phyloP scores from a whole-genome alignment of 1,140 invertebrate species.

The Halictus rubicundus region DNA sequence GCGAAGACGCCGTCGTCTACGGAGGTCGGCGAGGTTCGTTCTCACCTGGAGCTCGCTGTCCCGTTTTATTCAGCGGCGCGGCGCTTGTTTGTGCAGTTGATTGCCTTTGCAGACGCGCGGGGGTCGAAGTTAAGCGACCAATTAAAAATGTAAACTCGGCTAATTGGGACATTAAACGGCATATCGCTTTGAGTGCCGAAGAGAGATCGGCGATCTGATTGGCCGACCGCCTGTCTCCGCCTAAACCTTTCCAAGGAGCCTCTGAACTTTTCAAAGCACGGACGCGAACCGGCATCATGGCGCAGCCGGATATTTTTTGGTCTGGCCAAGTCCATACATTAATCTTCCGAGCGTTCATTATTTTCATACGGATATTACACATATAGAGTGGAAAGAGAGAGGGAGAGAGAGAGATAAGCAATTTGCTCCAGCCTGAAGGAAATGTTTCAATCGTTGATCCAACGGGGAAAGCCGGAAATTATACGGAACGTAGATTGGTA shows the following conservation, averaged over 20 bases:
- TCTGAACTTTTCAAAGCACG: no score
- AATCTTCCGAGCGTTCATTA: background rate
- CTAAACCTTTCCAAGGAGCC: background rate
- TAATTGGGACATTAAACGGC: conserved; percentile 60
- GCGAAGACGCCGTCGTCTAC: background rate
- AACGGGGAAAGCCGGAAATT: no score
- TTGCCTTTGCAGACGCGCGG: conserved; percentile 41
- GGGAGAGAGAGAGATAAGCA: no score
- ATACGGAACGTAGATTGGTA: no score
- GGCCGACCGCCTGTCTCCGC: background rate
- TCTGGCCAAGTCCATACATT: background rate
- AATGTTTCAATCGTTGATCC: no score
- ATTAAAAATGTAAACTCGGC: conserved; percentile 65
- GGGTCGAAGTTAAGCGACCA: conserved; percentile 57
- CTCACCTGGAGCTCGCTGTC: conserved; percentile 12
- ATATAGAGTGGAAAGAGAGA: no score
- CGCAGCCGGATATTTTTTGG: background rate
- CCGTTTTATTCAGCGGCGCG: conserved; percentile 47
- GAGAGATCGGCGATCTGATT: conserved; percentile 32
- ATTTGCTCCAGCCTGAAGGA: no score
- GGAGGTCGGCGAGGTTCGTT: conserved; percentile 31
- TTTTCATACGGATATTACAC: no score
- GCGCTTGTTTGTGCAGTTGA: conserved; percentile 60
- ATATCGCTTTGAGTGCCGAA: conserved; percentile 43
- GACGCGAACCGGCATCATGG: background rate